Base-by-base conservation (phyloP, 2,888 invertebrate species). In the Polyploca ridens region DNA sequence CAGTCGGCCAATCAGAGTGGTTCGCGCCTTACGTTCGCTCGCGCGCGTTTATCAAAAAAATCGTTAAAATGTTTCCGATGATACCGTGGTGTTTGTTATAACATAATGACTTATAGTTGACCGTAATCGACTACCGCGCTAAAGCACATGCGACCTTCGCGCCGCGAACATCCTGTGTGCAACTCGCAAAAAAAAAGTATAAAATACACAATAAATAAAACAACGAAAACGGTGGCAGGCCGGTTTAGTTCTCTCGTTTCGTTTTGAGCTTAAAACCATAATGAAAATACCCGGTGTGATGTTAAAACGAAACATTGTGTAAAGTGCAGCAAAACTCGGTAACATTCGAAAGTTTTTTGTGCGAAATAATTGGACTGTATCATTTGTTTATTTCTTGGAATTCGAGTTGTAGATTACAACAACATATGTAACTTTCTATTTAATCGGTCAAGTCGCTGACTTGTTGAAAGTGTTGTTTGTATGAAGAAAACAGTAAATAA, bases 31-130 rank as follows among this genome's bases (percentile, higher is more conserved):
- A 82, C 87, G 84, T 76, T 76, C 81, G 90, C 81, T 83, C 87
- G 89, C 89, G 90, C 89, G 89, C 85, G 80, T 89, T 89, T 90
- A 90, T 91, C 86, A 88, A 90, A 85, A 90, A 85, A 82, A 64
- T 78, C 84, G 88, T 89, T 86, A 90, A 54, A 54, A 87, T 82
- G 82, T 76, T 74, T 77, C 72, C 77, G 74, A 73, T 74, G 75
- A 41, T 41, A 41, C 79, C 67, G 58, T 71, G 65, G 72, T 70
- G 81, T 78, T 77, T 78, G 76, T 77, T 81, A 84, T 84, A 85
- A 84, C 82, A 89, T 85, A 83, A 85, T 84, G 82, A 89, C 86
- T 85, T 89, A 90, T 87, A 85, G 83, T 78, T 74, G 74, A 71
- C 76, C 72, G 75, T 83, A 81, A 70, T 81, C 77, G 76, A 75